Percentiles rank a stretch among this genome's conserved stretches.
Conservation (phyloP, 2,797 vertebrate species). For the Galagoides demidoff region DNA sequence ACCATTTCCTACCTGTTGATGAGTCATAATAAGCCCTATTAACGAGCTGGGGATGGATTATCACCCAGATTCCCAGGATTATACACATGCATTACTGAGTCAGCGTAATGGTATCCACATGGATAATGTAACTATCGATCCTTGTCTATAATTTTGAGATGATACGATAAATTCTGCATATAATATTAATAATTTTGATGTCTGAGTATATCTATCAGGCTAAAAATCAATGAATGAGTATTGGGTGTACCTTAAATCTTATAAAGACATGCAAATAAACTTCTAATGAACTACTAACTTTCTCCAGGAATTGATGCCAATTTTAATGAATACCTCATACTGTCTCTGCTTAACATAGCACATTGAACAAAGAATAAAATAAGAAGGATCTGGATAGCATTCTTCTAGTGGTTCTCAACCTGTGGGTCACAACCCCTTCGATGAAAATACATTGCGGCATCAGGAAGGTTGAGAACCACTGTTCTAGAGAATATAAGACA, state of each 20-base stretch:
- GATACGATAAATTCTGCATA: not conserved
- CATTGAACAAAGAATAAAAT: not conserved
- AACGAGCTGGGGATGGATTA: not conserved
- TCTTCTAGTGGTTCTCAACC: not conserved
- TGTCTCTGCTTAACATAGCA: not conserved
- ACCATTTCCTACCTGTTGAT: slow-evolving; percentile 36
- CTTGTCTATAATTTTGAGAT: slow-evolving; percentile 42
- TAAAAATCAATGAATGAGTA: not conserved
- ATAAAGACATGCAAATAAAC: not conserved
- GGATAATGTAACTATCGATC: not conserved
- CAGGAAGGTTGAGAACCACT: not conserved
- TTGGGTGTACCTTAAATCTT: not conserved
- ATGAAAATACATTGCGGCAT: not conserved
- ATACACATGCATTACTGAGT: not conserved
- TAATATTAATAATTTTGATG: slow-evolving; percentile 1
- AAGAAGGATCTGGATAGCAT: not conserved
- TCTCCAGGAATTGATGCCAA: not conserved
- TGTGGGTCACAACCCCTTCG: too few relatives aligned
- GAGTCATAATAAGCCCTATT: not conserved
- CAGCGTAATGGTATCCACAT: not conserved
- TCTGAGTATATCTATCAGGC: not conserved
- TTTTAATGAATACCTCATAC: slow-evolving; percentile 10
- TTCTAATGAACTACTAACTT: slow-evolving; percentile 2
- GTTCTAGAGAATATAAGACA: not conserved
- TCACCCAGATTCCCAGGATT: not conserved